Evolutionary conservation across 2,888 invertebrate species (phyloP), one percentile per base, ranked within the genome.

Genomic region (Megamerina dolium): DNA sequence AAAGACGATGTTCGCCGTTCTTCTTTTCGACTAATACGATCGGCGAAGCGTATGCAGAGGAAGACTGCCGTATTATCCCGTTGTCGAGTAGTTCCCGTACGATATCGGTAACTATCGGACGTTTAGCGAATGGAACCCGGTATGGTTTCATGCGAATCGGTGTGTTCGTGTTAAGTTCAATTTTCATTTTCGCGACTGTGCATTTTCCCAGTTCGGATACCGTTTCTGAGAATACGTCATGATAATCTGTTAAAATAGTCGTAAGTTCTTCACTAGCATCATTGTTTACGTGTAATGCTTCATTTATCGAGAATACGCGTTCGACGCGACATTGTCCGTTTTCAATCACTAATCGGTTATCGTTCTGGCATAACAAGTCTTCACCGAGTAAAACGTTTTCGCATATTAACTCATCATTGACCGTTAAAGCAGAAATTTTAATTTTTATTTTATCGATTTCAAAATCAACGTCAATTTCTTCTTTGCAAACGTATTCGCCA

Each of bases 11-110:
- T 34, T 52, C 48, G 2, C 44, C 48, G 8, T 58, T 50, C 26
- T 52, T 48, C 33, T 56, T 55, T 26, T 51, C 46, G 5, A 52
- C 45, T 5, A 53, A 29, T 2, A 56, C 45, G 3, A 53, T 37
- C 3, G 41, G 30, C 0, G 50, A 44, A 1, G 52, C 49, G n/a
- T 51, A 55, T 10, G 45, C 31, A 2, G 49, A 56, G 5, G 45
- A 33, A 2, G 47, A 52, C 10, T 40, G 16, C 3, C 48, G 43
- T 4, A 55, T 52, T 4, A 55, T 51, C 10, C 10, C 23, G 8
- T 39, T 26, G 3, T 31, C 23, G 14, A 48, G 40, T 10, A 54
- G 13, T 5, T 47, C 50, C 10, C 35, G 6, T 4, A 50, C 30
- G 13, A 47, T 39, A 2, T 39, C 6, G 2, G 37, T 35, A 2